These are phyloP conservation scores for Ametastegia equiseti DNA, from an alignment of 2,888 invertebrate genomes.

Conservation along the genomic window DNA sequence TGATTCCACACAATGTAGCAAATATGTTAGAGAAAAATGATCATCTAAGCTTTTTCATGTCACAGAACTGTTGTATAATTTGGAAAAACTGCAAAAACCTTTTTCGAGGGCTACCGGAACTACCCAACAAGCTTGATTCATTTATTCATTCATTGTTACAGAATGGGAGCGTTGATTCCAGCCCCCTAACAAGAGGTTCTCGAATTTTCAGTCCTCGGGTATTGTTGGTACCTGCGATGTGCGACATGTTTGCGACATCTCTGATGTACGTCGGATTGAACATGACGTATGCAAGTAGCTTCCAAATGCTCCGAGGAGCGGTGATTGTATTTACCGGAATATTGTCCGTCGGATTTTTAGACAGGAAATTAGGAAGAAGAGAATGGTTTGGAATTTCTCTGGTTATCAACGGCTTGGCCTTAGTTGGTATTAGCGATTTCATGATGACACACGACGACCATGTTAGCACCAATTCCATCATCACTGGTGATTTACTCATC, in stretches of 20 bases:
- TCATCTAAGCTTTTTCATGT: not conserved
- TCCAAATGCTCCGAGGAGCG: constrained; percentile 96
- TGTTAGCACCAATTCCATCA: constrained; percentile 82
- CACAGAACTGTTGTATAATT: not conserved
- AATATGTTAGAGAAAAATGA: not conserved
- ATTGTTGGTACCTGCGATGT: constrained; percentile 91
- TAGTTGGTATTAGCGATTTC: constrained; percentile 88
- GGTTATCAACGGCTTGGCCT: constrained; percentile 84
- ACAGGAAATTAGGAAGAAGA: constrained; percentile 80
- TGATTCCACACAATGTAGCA: not conserved
- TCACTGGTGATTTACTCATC: constrained; percentile 89
- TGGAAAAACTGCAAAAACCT: not conserved
- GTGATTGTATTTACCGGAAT: constrained; percentile 94
- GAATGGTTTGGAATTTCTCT: constrained; percentile 89
- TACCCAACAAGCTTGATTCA: not conserved
- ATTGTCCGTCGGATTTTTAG: constrained; percentile 89
- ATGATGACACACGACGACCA: constrained; percentile 72
- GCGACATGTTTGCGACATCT: constrained; percentile 93
- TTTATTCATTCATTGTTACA: constrained; percentile 50
- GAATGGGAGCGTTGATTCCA: constrained; percentile 73
- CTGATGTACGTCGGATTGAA: constrained; percentile 94
- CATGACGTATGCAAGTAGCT: constrained; percentile 95
- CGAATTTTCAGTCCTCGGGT: constrained; percentile 88
- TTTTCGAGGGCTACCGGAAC: not conserved
- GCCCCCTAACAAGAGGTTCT: constrained; percentile 83